Evolutionary conservation across 2,797 vertebrate genomes (phyloP), one percentile per base, ranked within the genome.

Genomic region (Trachurus trachurus): DNA sequence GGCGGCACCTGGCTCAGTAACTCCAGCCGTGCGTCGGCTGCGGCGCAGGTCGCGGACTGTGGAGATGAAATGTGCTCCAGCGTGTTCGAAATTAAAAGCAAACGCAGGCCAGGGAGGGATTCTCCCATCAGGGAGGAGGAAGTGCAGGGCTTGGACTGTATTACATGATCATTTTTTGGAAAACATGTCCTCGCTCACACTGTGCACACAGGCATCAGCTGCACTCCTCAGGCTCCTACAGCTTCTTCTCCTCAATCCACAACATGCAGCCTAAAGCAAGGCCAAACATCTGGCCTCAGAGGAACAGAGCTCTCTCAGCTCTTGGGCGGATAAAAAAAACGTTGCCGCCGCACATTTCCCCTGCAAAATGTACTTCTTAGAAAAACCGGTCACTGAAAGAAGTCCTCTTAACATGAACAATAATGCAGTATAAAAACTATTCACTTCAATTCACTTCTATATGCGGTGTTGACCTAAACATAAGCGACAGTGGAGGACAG

Each of bases 51-150:
- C n/a, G 10, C 57, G 54, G 66, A 9, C 83, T 61, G 71, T 7
- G 37, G 69, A 81, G 79, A 83, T 79, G 57, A 87, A 81, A 84
- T 85, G 73, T 39, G 61, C 76, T 82, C 65, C 76, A 72, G 72
- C 67, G 13, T 76, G 80, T 70, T 89, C 74, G 62, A 74, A 87
- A 79, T 54, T 26, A 56, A 82, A 78, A 86, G 87, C 73, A 87
- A 80, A 26, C 66, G 53, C 80, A 71, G 62, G 37, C 62, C 56
- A 39, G 57, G 1, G 49, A 71, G 66, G 76, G 81, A 87, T 73
- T 65, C 31, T 34, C 68, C 81, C 84, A 80, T 76, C 78, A 76
- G 85, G 63, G 77, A 80, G 78, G 78, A 81, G 78, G 78, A 81
- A 71, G 47, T 0, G 31, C 19, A 66, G 58, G 59, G 78, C 37